These are phyloP conservation scores for Merops nubicus DNA, from an alignment of 2,113 vertebrate species.

Conservation along the genomic window DNA sequence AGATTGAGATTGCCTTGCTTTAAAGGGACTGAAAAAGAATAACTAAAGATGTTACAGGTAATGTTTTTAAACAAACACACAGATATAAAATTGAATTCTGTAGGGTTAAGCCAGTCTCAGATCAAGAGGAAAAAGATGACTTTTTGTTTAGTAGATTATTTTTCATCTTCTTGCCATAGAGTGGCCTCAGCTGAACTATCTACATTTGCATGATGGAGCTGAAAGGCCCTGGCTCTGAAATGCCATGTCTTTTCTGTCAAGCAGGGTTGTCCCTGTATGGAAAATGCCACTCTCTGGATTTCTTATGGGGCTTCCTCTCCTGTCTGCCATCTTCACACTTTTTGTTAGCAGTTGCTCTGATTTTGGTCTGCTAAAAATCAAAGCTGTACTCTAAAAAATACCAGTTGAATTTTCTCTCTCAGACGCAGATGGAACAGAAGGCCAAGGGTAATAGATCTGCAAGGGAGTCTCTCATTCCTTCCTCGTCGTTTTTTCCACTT, in stretches of 20 bases:
- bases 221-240: neutral
- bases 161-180: neutral
- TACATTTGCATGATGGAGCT: rapidly evolving
- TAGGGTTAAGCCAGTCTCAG: neutral
- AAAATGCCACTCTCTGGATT: neutral
- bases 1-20: neutral
- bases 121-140: neutral
- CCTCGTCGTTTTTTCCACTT: neutral
- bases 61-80: neutral
- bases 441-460: neutral
- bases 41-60: rapidly evolving
- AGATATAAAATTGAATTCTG: neutral
- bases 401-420: neutral
- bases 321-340: slow-evolving; percentile 30
- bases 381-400: neutral
- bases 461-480: neutral
- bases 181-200: neutral
- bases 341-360: slow-evolving; percentile 27
- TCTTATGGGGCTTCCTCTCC: neutral
- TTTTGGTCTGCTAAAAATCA: slow-evolving; percentile 12
- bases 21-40: neutral
- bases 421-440: slow-evolving; percentile 19
- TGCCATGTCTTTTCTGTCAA: neutral
- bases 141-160: neutral
- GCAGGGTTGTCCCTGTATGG: neutral